Evolutionary conservation across 2,797 vertebrate genomes (phyloP).

Genomic region (Rallus crepitans): DNA sequence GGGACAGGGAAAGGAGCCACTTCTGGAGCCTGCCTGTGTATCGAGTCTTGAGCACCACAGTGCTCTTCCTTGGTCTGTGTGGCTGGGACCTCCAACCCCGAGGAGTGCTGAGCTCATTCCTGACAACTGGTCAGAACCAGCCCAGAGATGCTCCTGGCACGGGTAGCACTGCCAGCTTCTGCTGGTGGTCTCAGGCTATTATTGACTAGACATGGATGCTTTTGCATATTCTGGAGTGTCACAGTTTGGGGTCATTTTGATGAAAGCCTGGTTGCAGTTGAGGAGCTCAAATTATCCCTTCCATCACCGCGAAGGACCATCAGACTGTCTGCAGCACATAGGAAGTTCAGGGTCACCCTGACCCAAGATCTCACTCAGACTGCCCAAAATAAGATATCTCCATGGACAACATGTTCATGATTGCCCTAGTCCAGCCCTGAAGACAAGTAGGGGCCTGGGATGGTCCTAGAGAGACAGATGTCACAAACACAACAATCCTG

Average conservation of each 20-base stretch:
- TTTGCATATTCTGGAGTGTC: background rate
- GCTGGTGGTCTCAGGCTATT: background rate
- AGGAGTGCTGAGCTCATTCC: background rate
- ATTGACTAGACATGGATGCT: rapidly evolving
- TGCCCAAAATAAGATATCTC: background rate
- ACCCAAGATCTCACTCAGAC: background rate
- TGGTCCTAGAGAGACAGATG: background rate
- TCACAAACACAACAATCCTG: background rate
- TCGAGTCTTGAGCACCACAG: background rate
- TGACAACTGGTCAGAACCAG: background rate
- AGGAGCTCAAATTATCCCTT: background rate
- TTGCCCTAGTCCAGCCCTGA: background rate
- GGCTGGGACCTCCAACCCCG: background rate
- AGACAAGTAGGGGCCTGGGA: background rate
- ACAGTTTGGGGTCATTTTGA: background rate
- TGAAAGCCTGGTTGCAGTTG: background rate
- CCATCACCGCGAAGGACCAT: background rate
- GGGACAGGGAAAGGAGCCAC: background rate
- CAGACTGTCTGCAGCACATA: background rate
- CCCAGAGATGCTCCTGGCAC: background rate
- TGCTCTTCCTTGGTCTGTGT: background rate
- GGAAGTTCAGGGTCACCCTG: background rate
- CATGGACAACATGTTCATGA: rapidly evolving
- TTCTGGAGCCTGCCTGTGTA: background rate
- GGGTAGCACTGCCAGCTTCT: background rate